These are phyloP conservation scores for Pelosia muscerda DNA, from an alignment of 2,888 invertebrate genomes.

Conservation along the genomic window DNA sequence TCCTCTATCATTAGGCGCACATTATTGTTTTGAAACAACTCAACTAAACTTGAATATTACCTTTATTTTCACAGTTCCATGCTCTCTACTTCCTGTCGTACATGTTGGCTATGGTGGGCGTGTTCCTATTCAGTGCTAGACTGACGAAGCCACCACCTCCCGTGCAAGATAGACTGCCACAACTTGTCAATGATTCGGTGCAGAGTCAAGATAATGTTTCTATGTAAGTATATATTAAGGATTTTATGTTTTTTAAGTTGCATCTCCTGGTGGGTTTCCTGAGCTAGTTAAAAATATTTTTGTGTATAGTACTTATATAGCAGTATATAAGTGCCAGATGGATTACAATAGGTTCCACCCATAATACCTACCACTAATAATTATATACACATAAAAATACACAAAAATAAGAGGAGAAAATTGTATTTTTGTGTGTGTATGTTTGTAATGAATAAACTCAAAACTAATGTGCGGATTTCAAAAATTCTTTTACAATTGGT, in stretches of 20 bases:
- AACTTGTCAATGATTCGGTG: constrained; percentile 70
- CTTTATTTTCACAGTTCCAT: constrained; percentile 89
- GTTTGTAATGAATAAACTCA: too few species aligned
- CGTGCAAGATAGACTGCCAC: constrained; percentile 66
- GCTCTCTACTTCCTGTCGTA: constrained; percentile 93
- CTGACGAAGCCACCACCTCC: constrained; percentile 85
- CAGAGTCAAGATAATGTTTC: constrained; percentile 81
- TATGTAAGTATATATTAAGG: constrained; percentile 65
- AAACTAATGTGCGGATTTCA: too few species aligned
- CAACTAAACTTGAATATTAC: not conserved
- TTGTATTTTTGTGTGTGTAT: too few species aligned
- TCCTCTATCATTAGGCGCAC: too few species aligned
- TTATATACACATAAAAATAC: too few species aligned
- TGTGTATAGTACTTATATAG: too few species aligned
- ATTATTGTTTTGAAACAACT: not conserved
- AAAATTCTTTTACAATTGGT: too few species aligned
- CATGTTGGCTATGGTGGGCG: constrained; percentile 91
- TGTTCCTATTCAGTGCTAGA: constrained; percentile 87
- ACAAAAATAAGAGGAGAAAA: too few species aligned
- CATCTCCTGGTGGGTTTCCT: not conserved
- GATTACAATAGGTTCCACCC: too few species aligned
- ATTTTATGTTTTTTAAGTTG: not conserved
- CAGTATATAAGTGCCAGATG: too few species aligned
- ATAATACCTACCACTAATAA: too few species aligned
- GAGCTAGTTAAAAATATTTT: too few species aligned